Base-by-base conservation (phyloP, 2,113 vertebrate species). In the Serinus canaria region DNA sequence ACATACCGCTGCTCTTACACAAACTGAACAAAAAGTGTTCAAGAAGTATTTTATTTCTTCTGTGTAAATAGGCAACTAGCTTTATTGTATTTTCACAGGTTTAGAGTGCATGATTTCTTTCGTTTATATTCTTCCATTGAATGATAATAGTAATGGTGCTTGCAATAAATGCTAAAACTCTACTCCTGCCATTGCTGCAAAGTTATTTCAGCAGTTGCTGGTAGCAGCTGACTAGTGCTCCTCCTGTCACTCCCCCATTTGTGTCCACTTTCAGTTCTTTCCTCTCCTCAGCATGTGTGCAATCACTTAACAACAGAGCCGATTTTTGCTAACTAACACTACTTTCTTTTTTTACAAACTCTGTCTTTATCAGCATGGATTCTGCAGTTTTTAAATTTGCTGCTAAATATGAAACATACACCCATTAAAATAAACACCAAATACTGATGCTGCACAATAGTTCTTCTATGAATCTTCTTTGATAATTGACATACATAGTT, bases 1-100 rank as follows among this genome's bases (percentile, higher is more conserved):
- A 87, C 41, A 85, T 94, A 74, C 70, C 93, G 96, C 92, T 35
- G 69, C 74, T 94, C 79, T 87, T 94, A 55, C 31, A 94, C 70
- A 97, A 93, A 96, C 33, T 67, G 75, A 95, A 88, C 53, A 95
- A 91, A 96, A 90, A 89, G 83, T 63, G n/a, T 89, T 76, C 90
- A 95, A 94, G 67, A 82, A 96, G 28, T 58, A 63, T 96, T 97
- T 96, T 91, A 87, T 96, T 96, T 96, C 52, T 74, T 49, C 53
- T 33, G 14, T 92, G 50, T 64, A 95, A 95, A 80, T 30, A 92
- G 68, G 47, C 56, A 95, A 44, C 67, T 95, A 89, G 53, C 30
- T 77, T 87, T 95, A 92, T 83, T 39, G 3, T 27, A 70, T 95
- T 97, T 97, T 95, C 75, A 92, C 7, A 49, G 76, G 14, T 75